Conservation (phyloP, 2,888 invertebrate genomes). For the Cataglyphis rosenhaueri region DNA sequence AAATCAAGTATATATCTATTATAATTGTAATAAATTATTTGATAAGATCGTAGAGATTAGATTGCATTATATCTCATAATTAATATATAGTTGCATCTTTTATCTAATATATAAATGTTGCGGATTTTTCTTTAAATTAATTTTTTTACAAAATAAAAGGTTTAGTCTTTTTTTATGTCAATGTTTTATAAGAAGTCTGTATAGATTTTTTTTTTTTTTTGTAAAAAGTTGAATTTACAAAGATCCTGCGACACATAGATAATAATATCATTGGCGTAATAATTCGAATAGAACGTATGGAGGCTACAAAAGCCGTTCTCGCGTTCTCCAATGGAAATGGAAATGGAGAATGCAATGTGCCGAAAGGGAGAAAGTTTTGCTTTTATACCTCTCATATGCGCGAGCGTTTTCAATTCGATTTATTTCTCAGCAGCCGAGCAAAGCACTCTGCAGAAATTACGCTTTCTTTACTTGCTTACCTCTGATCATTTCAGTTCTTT, state of each 20-base stretch:
- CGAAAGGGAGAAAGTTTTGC: neutral
- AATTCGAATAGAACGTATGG: slow-evolving; percentile 3
- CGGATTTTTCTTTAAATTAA: neutral
- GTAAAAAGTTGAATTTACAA: neutral
- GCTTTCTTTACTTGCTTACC: neutral
- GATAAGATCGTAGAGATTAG: neutral
- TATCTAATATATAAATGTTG: neutral
- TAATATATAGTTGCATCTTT: neutral
- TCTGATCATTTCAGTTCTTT: neutral
- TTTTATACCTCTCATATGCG: neutral
- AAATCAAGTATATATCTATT: neutral
- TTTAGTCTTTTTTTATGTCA: neutral
- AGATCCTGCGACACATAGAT: neutral
- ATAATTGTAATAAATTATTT: slow-evolving; percentile 3
- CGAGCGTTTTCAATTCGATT: neutral
- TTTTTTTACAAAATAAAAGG: neutral
- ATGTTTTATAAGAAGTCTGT: neutral
- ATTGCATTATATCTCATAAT: neutral
- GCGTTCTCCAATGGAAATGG: neutral
- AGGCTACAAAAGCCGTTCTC: neutral
- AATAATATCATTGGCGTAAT: neutral
- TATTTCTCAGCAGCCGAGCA: neutral
- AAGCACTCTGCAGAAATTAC: neutral
- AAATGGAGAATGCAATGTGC: neutral
- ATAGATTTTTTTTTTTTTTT: neutral